A percentile compares a stretch with the other conserved stretches of the same genome.
Conservation (phyloP, 2,888 invertebrate genomes). For the Leuctra nigra region DNA sequence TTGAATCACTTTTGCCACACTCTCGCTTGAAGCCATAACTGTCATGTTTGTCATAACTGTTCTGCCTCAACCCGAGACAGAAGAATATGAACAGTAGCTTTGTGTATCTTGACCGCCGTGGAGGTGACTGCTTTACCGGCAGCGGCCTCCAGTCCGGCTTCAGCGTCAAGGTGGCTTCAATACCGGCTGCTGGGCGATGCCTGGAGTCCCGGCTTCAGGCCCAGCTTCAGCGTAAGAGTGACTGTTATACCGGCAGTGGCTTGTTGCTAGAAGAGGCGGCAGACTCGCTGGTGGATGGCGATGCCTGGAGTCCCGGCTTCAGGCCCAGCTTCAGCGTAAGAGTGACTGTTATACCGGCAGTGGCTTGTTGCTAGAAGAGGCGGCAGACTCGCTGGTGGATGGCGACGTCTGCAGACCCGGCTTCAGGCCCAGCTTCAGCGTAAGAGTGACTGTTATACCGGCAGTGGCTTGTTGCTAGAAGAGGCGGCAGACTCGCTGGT, state of each 20-base stretch:
- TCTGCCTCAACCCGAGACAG: no score
- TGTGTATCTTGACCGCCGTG: no score
- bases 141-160: no score
- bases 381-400: slow-evolving; percentile 24
- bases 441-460: no score
- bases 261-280: slow-evolving; percentile 24
- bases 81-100: no score
- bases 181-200: slow-evolving; percentile 23
- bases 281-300: slow-evolving; percentile 25
- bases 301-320: slow-evolving; percentile 27
- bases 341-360: no score
- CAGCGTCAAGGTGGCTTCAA: no score
- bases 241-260: no score
- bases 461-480: slow-evolving; percentile 22
- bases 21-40: no score
- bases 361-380: slow-evolving; percentile 24
- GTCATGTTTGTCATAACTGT: no score
- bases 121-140: no score
- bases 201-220: slow-evolving; percentile 28
- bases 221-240: slow-evolving; percentile 52
- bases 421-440: slow-evolving; percentile 45
- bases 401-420: slow-evolving; percentile 27
- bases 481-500: slow-evolving; percentile 24
- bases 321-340: slow-evolving; percentile 47
- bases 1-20: no score